These are phyloP conservation scores for Echinops telfairi DNA, from an alignment of 2,113 vertebrate species.

Conservation along the genomic window DNA sequence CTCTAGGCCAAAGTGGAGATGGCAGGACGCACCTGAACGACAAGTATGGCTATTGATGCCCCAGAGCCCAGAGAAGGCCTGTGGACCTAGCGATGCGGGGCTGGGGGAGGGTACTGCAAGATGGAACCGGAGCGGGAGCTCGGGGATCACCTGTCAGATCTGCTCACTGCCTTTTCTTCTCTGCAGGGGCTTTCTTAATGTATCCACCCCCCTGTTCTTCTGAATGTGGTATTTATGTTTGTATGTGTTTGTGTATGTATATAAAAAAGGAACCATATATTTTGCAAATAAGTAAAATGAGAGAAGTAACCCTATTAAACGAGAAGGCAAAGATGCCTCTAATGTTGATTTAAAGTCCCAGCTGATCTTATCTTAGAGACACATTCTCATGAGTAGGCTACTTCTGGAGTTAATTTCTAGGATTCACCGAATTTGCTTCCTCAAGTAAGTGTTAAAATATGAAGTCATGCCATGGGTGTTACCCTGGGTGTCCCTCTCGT, in stretches of 20 bases:
- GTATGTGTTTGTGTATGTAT: slow-evolving; percentile 74
- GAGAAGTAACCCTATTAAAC: slow-evolving; percentile 48
- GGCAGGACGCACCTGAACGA: slow-evolving; percentile 97
- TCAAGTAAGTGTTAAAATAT: slow-evolving; percentile 1
- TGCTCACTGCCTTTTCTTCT: slow-evolving; percentile 56
- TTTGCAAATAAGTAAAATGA: slow-evolving; percentile 66
- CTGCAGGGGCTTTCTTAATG: slow-evolving; percentile 43
- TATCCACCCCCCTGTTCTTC: slow-evolving; percentile 17
- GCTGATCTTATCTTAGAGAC: not conserved
- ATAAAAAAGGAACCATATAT: slow-evolving; percentile 68
- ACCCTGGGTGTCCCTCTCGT: not conserved
- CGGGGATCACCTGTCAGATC: slow-evolving; percentile 10
- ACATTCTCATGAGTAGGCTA: slow-evolving; percentile 3
- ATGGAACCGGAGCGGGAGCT: slow-evolving; percentile 57
- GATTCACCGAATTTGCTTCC: not conserved
- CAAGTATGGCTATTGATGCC: slow-evolving; percentile 95
- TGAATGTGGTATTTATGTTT: slow-evolving; percentile 67
- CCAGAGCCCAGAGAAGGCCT: slow-evolving; percentile 17
- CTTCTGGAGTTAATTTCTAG: not conserved
- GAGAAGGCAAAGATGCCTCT: slow-evolving; percentile 8
- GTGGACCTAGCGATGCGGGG: slow-evolving; percentile 33
- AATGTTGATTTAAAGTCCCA: slow-evolving; percentile 11
- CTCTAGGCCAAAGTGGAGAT: slow-evolving; percentile 95
- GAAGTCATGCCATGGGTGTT: not conserved
- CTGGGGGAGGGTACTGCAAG: slow-evolving; percentile 51